A percentile compares a stretch with the other conserved stretches of the same genome.
Evolutionary conservation across 1,140 invertebrate genomes (phyloP).

Genomic region (Penaeus vannamei): DNA sequence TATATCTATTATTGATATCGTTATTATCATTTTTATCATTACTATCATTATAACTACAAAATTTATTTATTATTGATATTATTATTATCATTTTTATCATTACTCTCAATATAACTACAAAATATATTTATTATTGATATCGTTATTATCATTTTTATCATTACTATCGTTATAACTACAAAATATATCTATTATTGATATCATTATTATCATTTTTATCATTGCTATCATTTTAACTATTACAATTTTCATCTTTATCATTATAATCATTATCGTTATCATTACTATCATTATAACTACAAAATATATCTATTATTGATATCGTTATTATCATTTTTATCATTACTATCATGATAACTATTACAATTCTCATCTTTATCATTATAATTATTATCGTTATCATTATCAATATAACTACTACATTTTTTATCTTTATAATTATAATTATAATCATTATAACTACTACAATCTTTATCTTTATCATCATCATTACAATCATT

Average conservation of each 20-base stretch:
- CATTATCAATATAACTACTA: no score
- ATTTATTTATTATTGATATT: not conserved
- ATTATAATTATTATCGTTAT: conserved; percentile 8
- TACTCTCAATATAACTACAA: no score
- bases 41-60: not conserved
- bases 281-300: not conserved
- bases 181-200: not conserved
- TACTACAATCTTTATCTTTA: not conserved
- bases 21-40: no score
- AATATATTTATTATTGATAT: no score
- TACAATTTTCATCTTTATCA: no score
- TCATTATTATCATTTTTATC: not conserved
- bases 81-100: not conserved
- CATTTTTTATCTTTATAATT: no score
- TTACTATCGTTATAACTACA: not conserved
- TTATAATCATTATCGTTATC: not conserved
- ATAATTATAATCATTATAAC: no score
- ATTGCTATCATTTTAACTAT: no score
- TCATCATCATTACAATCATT: conserved; percentile 7
- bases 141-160: no score
- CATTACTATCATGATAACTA: not conserved
- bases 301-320: not conserved
- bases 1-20: no score
- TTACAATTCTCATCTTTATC: not conserved
- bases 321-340: not conserved